A percentile compares a stretch with the other conserved stretches of the same genome.
Conservation (phyloP, 2,888 invertebrate genomes). For the Cephonodes hylas region DNA sequence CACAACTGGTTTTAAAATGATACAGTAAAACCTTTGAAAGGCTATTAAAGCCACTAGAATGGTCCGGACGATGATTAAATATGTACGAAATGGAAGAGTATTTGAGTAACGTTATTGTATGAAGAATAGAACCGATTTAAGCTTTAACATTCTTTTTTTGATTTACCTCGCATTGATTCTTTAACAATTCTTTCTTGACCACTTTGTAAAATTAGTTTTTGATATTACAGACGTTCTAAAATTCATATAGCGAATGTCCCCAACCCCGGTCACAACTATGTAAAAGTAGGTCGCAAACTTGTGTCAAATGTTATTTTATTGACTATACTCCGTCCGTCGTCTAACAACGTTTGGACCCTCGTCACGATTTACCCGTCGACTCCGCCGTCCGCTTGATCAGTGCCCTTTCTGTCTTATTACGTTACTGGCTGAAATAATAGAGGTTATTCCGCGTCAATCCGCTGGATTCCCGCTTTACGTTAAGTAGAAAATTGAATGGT, state of each 20-base stretch:
- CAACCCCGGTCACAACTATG: background rate
- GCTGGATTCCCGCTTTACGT: background rate
- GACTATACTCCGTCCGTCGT: constrained; percentile 21
- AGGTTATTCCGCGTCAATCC: constrained; percentile 9
- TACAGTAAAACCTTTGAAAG: too few species aligned
- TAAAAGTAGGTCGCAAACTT: constrained; percentile 19
- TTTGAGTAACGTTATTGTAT: too few species aligned
- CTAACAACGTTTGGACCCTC: constrained; percentile 29
- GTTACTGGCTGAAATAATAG: constrained; percentile 14
- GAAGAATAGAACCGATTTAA: too few species aligned
- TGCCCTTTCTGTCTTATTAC: constrained; percentile 9
- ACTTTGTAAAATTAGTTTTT: too few species aligned
- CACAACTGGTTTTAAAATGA: too few species aligned
- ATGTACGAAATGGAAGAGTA: too few species aligned
- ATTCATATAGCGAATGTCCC: background rate
- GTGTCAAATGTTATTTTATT: constrained; percentile 27
- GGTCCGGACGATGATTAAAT: too few species aligned
- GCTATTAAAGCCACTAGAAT: too few species aligned
- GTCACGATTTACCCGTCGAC: constrained; percentile 20
- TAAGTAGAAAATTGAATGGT: constrained; percentile 1
- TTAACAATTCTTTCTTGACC: too few species aligned
- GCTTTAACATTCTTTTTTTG: too few species aligned
- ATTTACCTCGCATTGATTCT: too few species aligned
- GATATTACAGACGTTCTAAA: too few species aligned
- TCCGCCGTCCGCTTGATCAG: constrained; percentile 3